These are phyloP conservation scores for Polypterus bichir DNA, from an alignment of 2,113 vertebrate species.

Conservation along the genomic window DNA sequence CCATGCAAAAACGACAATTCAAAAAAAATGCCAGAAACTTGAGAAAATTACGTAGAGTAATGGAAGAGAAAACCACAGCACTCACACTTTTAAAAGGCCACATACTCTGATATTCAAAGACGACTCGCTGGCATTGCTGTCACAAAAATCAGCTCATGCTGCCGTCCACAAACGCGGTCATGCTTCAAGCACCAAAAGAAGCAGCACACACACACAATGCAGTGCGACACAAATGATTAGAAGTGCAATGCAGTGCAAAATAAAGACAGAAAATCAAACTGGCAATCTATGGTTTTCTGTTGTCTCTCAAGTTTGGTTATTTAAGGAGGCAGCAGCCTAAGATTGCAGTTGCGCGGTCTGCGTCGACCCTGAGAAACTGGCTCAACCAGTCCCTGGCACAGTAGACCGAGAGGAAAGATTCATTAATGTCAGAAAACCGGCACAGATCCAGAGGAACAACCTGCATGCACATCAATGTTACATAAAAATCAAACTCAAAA, in stretches of 20 bases:
- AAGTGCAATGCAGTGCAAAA: background rate
- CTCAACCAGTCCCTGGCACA: conserved; percentile 6
- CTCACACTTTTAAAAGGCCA: too few relatives aligned
- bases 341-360: background rate
- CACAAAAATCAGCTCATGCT: too few relatives aligned
- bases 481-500: background rate
- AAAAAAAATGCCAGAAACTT: too few relatives aligned
- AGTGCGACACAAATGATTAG: background rate
- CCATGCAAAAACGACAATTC: too few relatives aligned
- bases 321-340: background rate
- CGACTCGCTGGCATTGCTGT: too few relatives aligned
- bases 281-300: conserved; percentile 2
- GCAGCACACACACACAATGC: background rate
- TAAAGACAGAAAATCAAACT: background rate
- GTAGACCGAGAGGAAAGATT: conserved; percentile 3
- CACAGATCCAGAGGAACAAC: background rate
- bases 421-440: conserved; percentile 4
- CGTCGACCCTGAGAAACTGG: background rate
- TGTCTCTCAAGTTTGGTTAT: background rate
- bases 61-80: too few relatives aligned
- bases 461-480: conserved; percentile 9
- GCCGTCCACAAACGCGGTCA: conserved; percentile 1
- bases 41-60: too few relatives aligned
- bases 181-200: conserved; percentile 1
- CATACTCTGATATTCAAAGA: too few relatives aligned